Evolutionary conservation across 2,113 vertebrate species (phyloP).

Genomic region (Anthoscopus minutus): DNA sequence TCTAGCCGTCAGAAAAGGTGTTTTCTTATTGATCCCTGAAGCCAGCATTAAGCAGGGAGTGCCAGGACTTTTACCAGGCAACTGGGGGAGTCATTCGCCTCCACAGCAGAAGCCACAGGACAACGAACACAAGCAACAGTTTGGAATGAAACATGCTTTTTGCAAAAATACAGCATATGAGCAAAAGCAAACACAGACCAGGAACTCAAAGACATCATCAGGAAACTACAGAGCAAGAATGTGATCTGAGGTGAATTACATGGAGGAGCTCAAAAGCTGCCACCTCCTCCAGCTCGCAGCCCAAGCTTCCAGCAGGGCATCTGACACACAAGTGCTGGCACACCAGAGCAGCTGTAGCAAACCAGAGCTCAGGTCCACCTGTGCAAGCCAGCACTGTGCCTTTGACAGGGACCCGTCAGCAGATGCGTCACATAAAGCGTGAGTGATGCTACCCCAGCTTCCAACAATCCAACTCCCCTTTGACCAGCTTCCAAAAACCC

Average conservation of each 20-base stretch:
- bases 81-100: background rate
- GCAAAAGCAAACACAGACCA: background rate
- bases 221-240: background rate
- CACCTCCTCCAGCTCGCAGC: background rate
- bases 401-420: background rate
- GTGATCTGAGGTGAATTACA: background rate
- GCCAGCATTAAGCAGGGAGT: background rate
- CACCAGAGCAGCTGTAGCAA: background rate
- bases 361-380: background rate
- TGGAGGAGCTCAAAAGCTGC: background rate
- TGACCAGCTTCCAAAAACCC: background rate
- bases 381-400: rapidly evolving
- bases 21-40: background rate
- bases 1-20: background rate
- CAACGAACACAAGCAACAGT: background rate
- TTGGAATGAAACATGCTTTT: background rate
- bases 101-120: background rate
- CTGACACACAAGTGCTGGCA: background rate
- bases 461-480: background rate
- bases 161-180: background rate
- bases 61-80: background rate
- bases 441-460: background rate
- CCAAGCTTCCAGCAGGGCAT: background rate
- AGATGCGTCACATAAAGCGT: rapidly evolving
- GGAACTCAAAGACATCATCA: background rate